These are phyloP conservation scores for Falco rusticolus DNA, from an alignment of 2,797 vertebrate species.

Conservation along the genomic window DNA sequence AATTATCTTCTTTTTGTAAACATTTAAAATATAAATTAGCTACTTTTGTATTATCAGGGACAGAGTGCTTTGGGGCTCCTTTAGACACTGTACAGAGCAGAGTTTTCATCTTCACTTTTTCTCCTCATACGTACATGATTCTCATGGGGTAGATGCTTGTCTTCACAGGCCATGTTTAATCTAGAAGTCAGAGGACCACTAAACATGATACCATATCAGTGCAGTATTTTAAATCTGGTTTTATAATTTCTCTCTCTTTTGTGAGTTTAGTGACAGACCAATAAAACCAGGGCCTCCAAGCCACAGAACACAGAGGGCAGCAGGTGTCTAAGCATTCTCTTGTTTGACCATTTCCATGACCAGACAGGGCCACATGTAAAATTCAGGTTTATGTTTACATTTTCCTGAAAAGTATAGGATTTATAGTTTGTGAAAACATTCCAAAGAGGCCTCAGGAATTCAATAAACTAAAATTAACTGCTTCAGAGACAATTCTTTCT, in stretches of 20 bases:
- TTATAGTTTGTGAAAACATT: background rate
- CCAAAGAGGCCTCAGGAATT: background rate
- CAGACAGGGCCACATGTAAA: background rate
- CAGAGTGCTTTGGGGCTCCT: background rate
- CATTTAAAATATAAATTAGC: background rate
- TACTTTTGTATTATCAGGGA: background rate
- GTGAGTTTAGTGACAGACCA: background rate
- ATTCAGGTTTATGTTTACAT: background rate
- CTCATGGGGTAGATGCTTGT: background rate
- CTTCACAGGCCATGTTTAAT: background rate
- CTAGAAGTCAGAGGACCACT: background rate
- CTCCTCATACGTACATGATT: background rate
- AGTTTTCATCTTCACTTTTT: background rate
- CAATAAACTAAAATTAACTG: background rate
- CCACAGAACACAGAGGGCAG: background rate
- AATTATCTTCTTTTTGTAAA: background rate
- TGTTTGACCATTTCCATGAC: background rate
- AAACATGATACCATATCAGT: background rate
- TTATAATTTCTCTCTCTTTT: background rate
- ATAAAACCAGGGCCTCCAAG: background rate
- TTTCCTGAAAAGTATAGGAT: background rate
- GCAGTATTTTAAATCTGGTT: background rate
- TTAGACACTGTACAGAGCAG: background rate
- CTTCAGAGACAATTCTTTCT: background rate
- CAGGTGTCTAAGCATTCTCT: background rate